Evolutionary conservation across 2,888 invertebrate species (phyloP).

Genomic region (Dascillus cervinus): DNA sequence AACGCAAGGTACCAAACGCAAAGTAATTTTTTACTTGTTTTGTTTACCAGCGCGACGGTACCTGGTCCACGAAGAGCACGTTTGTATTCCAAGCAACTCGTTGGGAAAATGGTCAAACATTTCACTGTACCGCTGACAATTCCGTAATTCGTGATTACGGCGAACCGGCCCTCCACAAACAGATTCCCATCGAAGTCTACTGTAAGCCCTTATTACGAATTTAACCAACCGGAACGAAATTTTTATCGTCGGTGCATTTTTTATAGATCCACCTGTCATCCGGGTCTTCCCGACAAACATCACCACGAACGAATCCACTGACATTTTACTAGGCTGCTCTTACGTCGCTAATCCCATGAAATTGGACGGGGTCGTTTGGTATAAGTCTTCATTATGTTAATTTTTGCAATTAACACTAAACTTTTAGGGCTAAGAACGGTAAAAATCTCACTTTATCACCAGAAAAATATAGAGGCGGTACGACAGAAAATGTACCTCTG

Average conservation of each 20-base stretch:
- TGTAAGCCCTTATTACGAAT: conserved; percentile 64
- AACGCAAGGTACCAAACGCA: too few relatives aligned
- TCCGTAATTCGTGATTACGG: conserved; percentile 65
- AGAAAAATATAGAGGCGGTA: conserved; percentile 70
- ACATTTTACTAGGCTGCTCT: conserved; percentile 60
- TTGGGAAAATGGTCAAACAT: conserved; percentile 70
- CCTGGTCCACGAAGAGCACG: conserved; percentile 70
- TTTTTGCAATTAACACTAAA: conserved; percentile 1
- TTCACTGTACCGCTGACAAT: conserved; percentile 77
- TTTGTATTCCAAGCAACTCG: conserved; percentile 73
- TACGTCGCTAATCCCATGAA: conserved; percentile 83
- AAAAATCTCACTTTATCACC: conserved; percentile 49
- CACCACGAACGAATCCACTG: conserved; percentile 67
- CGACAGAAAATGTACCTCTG: conserved; percentile 65
- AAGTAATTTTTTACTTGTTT: conserved; percentile 1
- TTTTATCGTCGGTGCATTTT: too few relatives aligned
- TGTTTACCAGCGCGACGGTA: conserved; percentile 61
- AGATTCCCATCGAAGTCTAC: conserved; percentile 69
- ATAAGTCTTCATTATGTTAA: conserved; percentile 25
- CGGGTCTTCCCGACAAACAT: conserved; percentile 65
- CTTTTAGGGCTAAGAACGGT: conserved; percentile 63
- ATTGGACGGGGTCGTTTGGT: conserved; percentile 71
- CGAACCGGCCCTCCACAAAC: conserved; percentile 67
- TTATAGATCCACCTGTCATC: conserved; percentile 79
- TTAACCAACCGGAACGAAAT: not conserved